These are phyloP conservation scores for Lepidothrix coronata DNA, from an alignment of 2,113 vertebrate genomes.

Conservation along the genomic window DNA sequence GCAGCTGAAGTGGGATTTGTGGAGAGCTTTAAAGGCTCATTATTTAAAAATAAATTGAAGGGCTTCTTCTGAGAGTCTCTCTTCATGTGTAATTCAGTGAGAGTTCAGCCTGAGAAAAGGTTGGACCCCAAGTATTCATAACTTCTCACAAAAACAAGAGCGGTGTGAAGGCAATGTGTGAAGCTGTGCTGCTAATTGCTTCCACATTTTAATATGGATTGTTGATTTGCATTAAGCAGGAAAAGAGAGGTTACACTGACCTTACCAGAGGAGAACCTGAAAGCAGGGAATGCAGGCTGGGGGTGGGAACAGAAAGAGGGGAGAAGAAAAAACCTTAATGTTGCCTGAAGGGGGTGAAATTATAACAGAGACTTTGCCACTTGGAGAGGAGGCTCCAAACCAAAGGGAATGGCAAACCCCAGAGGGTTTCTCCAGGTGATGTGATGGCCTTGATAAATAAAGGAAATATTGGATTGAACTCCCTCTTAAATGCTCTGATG, in stretches of 20 bases:
- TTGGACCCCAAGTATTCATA: constrained; percentile 21
- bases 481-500: neutral
- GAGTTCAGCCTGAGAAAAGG: constrained; percentile 40
- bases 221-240: neutral
- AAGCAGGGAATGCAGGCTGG: neutral
- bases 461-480: neutral
- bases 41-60: constrained; percentile 42
- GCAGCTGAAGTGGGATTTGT: neutral
- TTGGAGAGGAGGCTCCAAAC: neutral
- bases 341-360: neutral
- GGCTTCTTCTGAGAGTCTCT: neutral
- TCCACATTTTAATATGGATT: constrained; percentile 23
- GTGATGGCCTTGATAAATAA: neutral
- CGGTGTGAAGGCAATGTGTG: constrained; percentile 37
- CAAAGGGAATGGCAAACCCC: neutral
- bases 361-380: neutral
- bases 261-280: neutral
- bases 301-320: neutral
- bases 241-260: neutral
- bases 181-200: constrained; percentile 49
- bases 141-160: constrained; percentile 10
- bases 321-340: neutral
- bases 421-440: neutral
- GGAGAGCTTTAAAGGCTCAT: neutral
- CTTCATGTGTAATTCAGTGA: constrained; percentile 63